Evolutionary conservation across 2,888 invertebrate species (phyloP).

Genomic region (Oxyscelio sp.): DNA sequence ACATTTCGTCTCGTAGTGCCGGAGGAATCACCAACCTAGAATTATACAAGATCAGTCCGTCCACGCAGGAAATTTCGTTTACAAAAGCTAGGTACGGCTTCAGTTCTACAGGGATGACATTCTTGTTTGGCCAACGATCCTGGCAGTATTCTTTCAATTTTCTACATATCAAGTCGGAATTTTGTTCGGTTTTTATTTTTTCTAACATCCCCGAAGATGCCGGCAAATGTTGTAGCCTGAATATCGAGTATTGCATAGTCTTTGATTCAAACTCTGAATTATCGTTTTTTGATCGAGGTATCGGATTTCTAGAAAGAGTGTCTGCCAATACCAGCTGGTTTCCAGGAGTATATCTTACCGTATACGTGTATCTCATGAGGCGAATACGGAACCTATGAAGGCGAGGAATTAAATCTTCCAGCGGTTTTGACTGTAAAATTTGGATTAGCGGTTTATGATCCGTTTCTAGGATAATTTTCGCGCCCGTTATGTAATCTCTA

Average conservation of each 20-base stretch:
- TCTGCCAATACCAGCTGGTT: slow-evolving; percentile 81
- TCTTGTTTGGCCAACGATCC: slow-evolving; percentile 64
- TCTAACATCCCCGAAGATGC: slow-evolving; percentile 51
- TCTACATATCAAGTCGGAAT: slow-evolving; percentile 46
- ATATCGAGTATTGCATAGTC: not conserved
- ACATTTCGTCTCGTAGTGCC: slow-evolving; percentile 66
- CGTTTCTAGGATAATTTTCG: slow-evolving; percentile 80
- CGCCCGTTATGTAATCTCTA: slow-evolving; percentile 81
- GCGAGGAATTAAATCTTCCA: slow-evolving; percentile 83
- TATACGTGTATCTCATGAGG: slow-evolving; percentile 79
- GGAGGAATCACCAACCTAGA: slow-evolving; percentile 75
- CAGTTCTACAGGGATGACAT: slow-evolving; percentile 30
- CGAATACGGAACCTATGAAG: slow-evolving; percentile 83
- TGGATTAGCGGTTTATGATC: slow-evolving; percentile 85
- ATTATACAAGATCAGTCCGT: slow-evolving; percentile 62
- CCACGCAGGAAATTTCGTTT: slow-evolving; percentile 66
- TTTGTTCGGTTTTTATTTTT: slow-evolving; percentile 43
- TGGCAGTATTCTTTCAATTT: slow-evolving; percentile 49
- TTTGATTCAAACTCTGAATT: not conserved
- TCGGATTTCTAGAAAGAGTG: slow-evolving; percentile 77
- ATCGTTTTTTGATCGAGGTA: slow-evolving; percentile 4
- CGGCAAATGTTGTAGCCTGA: slow-evolving; percentile 50
- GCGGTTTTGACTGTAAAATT: slow-evolving; percentile 81
- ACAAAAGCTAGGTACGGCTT: slow-evolving; percentile 59
- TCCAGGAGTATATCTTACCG: slow-evolving; percentile 79